Conservation (phyloP, 2,888 invertebrate genomes). For the Miltochrista miniata region DNA sequence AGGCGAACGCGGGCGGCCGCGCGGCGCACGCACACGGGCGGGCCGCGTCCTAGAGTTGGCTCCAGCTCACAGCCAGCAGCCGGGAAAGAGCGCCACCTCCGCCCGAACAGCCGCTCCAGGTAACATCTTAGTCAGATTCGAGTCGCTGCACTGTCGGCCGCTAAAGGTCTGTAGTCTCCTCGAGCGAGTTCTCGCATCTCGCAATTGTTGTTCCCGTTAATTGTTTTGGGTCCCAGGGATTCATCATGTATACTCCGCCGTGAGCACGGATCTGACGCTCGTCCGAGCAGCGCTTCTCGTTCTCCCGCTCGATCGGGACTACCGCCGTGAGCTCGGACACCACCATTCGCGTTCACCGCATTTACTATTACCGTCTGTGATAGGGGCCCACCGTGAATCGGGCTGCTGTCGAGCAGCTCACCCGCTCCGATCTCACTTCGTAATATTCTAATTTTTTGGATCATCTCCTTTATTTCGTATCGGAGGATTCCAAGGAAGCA, state of each 20-base stretch:
- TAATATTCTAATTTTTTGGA: conserved; percentile 93
- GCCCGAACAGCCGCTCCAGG: conserved; percentile 88
- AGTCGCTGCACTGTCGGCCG: conserved; percentile 80
- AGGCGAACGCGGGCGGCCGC: conserved; percentile 67
- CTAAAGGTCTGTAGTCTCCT: conserved; percentile 78
- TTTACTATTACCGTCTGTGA: conserved; percentile 78
- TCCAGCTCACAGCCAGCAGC: conserved; percentile 69
- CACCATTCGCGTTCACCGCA: conserved; percentile 83
- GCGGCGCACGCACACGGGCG: conserved; percentile 52
- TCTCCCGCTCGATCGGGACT: conserved; percentile 83
- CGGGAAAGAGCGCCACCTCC: conserved; percentile 81
- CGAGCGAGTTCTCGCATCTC: conserved; percentile 89
- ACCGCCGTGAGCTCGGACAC: conserved; percentile 82
- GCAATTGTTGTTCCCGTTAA: conserved; percentile 90
- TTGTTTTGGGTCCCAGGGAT: conserved; percentile 83
- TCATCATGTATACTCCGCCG: conserved; percentile 74
- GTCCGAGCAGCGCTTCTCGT: conserved; percentile 82
- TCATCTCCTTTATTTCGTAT: conserved; percentile 95
- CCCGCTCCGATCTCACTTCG: conserved; percentile 86
- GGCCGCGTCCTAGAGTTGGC: conserved; percentile 51
- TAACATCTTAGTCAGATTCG: conserved; percentile 91
- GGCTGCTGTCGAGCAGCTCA: conserved; percentile 74
- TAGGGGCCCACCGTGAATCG: conserved; percentile 74
- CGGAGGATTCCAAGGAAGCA: conserved; percentile 94
- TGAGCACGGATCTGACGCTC: conserved; percentile 74